Evolutionary conservation across 2,113 vertebrate genomes (phyloP).

Genomic region (Nothobranchius kuhntae): DNA sequence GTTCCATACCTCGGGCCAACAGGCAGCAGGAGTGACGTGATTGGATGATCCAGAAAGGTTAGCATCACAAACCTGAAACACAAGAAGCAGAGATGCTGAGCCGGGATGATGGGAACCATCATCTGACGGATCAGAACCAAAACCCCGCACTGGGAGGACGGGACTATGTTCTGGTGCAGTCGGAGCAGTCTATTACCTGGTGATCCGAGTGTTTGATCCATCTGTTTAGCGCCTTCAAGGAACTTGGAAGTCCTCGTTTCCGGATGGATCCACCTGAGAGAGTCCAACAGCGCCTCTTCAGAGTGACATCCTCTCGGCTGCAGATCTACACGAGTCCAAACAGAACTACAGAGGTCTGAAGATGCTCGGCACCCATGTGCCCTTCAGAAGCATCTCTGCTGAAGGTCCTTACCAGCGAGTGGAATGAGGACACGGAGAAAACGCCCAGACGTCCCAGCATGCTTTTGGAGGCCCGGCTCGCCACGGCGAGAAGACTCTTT

Average conservation of each 20-base stretch:
- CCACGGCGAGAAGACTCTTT: conserved; percentile 88
- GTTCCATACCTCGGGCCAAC: too few relatives aligned
- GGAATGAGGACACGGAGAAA: conserved; percentile 93
- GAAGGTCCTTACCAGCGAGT: conserved; percentile 83
- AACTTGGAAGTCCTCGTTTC: conserved; percentile 87
- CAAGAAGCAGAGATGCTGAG: too few relatives aligned
- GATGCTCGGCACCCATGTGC: too few relatives aligned
- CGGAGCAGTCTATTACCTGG: conserved; percentile 76
- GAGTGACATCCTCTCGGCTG: conserved; percentile 85
- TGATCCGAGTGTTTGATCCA: conserved; percentile 78
- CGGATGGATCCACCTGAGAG: conserved; percentile 74
- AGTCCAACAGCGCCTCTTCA: conserved; percentile 82
- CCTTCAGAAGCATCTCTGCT: background rate
- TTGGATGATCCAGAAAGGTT: too few relatives aligned
- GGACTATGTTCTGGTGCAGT: background rate
- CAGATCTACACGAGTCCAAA: conserved; percentile 76
- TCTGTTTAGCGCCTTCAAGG: conserved; percentile 85
- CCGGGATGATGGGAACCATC: too few relatives aligned
- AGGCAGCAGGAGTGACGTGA: too few relatives aligned
- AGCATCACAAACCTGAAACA: too few relatives aligned
- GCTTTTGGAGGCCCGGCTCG: conserved; percentile 89
- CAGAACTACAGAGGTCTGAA: background rate
- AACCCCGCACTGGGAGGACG: too few relatives aligned
- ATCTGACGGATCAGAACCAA: too few relatives aligned
- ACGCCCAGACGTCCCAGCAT: conserved; percentile 87